These are phyloP conservation scores for Sepiola atlantica DNA, from an alignment of 2,888 invertebrate genomes.

Conservation along the genomic window DNA sequence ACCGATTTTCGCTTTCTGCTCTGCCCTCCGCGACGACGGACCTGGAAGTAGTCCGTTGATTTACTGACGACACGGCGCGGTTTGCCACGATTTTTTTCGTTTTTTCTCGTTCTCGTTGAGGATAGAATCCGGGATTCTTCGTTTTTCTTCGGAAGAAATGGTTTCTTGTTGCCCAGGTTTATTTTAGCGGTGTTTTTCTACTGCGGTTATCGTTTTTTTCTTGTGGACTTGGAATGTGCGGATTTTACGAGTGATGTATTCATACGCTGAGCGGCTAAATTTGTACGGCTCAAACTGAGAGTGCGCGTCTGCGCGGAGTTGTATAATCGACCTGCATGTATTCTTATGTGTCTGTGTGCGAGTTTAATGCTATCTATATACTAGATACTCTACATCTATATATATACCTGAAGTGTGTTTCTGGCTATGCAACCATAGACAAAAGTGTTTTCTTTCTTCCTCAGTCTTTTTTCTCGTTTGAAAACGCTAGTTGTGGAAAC, in stretches of 20 bases:
- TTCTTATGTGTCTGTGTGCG: background rate
- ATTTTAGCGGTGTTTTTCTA: background rate
- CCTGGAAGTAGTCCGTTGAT: conserved; percentile 35
- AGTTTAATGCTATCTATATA: background rate
- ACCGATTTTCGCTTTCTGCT: background rate
- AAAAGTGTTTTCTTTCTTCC: conserved; percentile 6
- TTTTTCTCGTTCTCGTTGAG: background rate
- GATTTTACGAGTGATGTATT: conserved; percentile 38
- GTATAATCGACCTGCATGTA: background rate
- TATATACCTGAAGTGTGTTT: background rate
- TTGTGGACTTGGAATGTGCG: conserved; percentile 35
- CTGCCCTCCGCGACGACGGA: conserved; percentile 13
- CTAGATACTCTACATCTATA: background rate
- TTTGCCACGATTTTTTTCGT: background rate
- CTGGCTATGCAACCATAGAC: background rate
- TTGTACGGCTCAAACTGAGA: background rate
- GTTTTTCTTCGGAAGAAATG: background rate
- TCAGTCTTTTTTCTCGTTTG: background rate
- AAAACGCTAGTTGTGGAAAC: background rate
- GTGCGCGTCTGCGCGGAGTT: background rate
- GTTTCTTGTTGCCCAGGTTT: background rate
- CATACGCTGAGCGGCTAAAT: conserved; percentile 25
- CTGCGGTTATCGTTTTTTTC: background rate
- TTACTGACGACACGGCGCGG: background rate
- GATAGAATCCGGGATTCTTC: background rate